These are phyloP conservation scores for Philypnodon macrostomus DNA, from an alignment of 2,797 vertebrate species.

Conservation along the genomic window DNA sequence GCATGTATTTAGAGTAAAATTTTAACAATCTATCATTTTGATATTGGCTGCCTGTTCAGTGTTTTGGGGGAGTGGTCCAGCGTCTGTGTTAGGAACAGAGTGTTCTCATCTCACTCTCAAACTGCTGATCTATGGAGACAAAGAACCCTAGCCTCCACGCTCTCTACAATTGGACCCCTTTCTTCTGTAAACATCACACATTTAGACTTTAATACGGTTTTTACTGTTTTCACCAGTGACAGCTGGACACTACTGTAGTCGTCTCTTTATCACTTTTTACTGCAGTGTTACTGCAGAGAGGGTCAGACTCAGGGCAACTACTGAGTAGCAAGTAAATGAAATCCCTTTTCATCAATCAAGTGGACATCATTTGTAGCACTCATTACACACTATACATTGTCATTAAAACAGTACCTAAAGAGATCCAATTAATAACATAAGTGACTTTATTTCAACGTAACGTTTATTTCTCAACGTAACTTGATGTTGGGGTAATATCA, in stretches of 20 bases:
- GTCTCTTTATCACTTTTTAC: conserved; percentile 1
- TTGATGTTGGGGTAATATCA: no score
- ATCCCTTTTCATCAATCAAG: no score
- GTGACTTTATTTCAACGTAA: no score
- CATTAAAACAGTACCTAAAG: no score
- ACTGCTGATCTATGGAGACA: conserved; percentile 7
- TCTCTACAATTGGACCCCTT: background rate
- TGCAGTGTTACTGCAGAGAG: no score
- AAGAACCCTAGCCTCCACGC: conserved; percentile 8
- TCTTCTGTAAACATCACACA: background rate
- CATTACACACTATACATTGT: no score
- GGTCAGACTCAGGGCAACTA: background rate
- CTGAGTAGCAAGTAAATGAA: conserved; percentile 9
- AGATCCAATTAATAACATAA: no score
- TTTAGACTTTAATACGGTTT: background rate
- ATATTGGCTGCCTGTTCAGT: background rate
- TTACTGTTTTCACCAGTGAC: conserved; percentile 4
- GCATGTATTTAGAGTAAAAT: background rate
- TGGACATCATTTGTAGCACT: no score
- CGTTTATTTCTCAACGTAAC: no score
- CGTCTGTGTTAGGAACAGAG: conserved; percentile 20
- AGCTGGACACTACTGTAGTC: conserved; percentile 10
- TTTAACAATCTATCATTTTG: background rate
- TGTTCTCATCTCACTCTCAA: conserved; percentile 25
- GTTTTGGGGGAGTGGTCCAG: conserved; percentile 9